phyloP scores from a whole-genome alignment of 2,797 vertebrate species.

The Cryptoprocta ferox region DNA sequence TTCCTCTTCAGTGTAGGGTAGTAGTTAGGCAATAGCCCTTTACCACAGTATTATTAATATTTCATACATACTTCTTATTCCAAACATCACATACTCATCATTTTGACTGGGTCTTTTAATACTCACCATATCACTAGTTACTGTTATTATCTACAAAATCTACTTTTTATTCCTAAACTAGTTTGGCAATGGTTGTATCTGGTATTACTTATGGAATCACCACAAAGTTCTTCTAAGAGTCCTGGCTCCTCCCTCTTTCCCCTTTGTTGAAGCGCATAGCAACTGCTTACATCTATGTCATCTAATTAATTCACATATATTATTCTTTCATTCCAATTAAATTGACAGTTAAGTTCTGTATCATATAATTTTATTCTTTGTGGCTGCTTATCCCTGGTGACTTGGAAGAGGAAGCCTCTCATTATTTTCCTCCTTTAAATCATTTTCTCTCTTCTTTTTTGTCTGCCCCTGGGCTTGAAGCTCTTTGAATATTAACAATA shows the following conservation, averaged over 20 bases:
- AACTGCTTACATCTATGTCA: background rate
- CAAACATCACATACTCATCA: background rate
- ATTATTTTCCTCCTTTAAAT: background rate
- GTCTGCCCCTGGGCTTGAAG: background rate
- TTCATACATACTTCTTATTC: background rate
- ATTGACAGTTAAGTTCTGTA: background rate
- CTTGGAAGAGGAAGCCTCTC: background rate
- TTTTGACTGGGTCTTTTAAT: background rate
- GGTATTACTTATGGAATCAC: background rate
- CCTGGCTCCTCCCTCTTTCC: background rate
- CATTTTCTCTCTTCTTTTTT: background rate
- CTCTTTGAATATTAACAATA: background rate
- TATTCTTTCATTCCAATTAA: background rate
- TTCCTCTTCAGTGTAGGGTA: background rate
- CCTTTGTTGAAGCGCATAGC: background rate
- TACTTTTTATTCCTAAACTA: background rate
- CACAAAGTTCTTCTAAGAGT: background rate
- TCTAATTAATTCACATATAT: background rate
- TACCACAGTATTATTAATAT: background rate
- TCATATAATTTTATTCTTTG: background rate
- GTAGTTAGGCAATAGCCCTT: background rate
- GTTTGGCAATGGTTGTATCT: background rate
- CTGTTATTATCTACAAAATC: background rate
- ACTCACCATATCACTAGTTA: background rate
- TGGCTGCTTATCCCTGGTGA: background rate